A percentile compares a stretch with the other conserved stretches of the same genome.
Evolutionary conservation across 2,888 invertebrate species (phyloP).

Genomic region (Chromoteleia sp.): DNA sequence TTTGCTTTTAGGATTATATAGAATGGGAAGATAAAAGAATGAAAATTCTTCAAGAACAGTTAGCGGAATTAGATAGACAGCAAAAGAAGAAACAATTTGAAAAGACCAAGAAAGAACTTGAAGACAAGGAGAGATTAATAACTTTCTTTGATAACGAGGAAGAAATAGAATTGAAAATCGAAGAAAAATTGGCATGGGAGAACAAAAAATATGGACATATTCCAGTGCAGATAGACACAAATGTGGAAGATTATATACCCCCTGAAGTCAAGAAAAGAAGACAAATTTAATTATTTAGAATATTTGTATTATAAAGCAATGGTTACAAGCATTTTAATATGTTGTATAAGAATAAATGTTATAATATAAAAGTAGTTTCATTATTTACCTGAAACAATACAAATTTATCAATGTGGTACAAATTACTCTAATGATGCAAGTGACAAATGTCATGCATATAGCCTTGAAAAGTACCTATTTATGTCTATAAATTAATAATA

Average conservation of each 20-base stretch:
- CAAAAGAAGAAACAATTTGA: constrained; percentile 86
- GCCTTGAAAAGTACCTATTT: no score
- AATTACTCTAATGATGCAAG: no score
- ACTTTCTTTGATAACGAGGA: constrained; percentile 93
- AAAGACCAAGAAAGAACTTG: constrained; percentile 86
- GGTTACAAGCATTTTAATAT: background rate
- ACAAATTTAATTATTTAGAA: constrained; percentile 1
- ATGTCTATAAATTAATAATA: no score
- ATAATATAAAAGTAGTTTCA: background rate
- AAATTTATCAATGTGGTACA: no score
- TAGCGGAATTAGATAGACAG: constrained; percentile 85
- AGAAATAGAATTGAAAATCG: constrained; percentile 89
- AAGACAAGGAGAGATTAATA: constrained; percentile 87
- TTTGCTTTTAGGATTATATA: constrained; percentile 86
- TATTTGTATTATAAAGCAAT: background rate
- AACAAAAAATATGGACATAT: constrained; percentile 84
- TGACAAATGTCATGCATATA: no score
- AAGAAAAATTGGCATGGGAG: constrained; percentile 80
- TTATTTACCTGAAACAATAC: no score
- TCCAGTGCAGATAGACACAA: constrained; percentile 62
- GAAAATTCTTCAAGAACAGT: constrained; percentile 87
- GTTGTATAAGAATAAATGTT: background rate
- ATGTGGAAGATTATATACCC: constrained; percentile 89
- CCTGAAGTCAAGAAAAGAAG: constrained; percentile 87
- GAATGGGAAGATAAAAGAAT: constrained; percentile 87